These are phyloP conservation scores for Propithecus perrieri DNA, from an alignment of 2,797 vertebrate species.

Conservation along the genomic window DNA sequence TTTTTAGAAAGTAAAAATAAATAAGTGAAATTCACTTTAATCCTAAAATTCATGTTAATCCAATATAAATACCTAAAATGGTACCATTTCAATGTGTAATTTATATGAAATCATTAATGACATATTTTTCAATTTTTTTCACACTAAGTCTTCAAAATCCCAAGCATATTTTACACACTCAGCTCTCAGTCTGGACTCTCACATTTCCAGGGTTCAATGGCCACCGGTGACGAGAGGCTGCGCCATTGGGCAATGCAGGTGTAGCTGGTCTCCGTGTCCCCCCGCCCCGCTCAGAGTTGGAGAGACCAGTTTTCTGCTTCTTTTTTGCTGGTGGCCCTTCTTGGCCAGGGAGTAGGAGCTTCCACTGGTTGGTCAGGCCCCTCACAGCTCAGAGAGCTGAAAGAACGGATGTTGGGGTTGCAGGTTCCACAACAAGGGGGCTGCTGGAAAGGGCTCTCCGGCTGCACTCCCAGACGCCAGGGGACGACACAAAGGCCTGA, in stretches of 20 bases:
- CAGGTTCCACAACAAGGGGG: neutral
- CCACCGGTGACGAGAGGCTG: accelerated
- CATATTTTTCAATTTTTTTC: accelerated
- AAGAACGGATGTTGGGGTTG: neutral
- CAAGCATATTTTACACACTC: neutral
- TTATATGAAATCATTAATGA: neutral
- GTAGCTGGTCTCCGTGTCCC: neutral
- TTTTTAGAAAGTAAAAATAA: neutral
- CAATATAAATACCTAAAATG: neutral
- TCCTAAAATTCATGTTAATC: neutral
- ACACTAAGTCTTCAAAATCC: neutral
- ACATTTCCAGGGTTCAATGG: neutral
- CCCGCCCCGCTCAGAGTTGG: neutral
- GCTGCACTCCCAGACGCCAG: slow-evolving; percentile 55
- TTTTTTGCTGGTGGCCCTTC: neutral
- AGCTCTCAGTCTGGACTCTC: neutral
- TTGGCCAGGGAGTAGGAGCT: neutral
- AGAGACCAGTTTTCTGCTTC: neutral
- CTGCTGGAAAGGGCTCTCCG: neutral
- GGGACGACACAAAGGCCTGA: slow-evolving; percentile 65
- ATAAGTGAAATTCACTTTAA: neutral
- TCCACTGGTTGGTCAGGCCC: neutral
- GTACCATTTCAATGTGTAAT: neutral
- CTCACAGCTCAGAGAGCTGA: neutral
- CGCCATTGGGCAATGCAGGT: accelerated